These are phyloP conservation scores for Hybognathus amarus DNA, from an alignment of 2,797 vertebrate genomes.

Conservation along the genomic window DNA sequence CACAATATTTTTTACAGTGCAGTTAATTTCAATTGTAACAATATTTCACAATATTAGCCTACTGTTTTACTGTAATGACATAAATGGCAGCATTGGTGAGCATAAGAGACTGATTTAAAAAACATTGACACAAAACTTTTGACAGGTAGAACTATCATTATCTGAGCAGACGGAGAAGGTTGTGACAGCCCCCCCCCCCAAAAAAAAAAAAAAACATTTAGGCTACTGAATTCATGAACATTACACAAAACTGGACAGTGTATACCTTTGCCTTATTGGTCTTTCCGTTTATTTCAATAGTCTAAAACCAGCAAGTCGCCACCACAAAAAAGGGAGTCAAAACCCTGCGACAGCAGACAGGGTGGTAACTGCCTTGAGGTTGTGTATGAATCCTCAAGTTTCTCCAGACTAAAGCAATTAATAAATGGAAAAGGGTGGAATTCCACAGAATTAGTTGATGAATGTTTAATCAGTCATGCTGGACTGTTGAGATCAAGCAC, in stretches of 20 bases:
- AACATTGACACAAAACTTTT: background rate
- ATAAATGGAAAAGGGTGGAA: slow-evolving; percentile 1
- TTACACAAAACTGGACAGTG: background rate
- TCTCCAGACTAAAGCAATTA: background rate
- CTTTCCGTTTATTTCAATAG: background rate
- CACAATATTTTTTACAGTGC: no score
- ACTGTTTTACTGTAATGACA: background rate
- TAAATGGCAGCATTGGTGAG: background rate
- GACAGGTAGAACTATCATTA: background rate
- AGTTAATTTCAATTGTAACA: background rate
- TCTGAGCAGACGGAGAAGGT: background rate
- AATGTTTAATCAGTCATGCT: slow-evolving; percentile 9
- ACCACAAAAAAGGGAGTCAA: slow-evolving; percentile 11
- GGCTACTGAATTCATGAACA: background rate
- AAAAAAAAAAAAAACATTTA: no score
- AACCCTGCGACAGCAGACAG: slow-evolving; percentile 16
- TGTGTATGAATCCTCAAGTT: slow-evolving; percentile 31
- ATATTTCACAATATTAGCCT: background rate
- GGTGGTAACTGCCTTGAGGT: slow-evolving; percentile 18
- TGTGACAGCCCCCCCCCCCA: no score
- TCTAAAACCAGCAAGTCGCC: background rate
- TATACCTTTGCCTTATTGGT: background rate
- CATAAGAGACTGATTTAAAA: background rate
- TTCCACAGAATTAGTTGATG: background rate
- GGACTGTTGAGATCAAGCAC: slow-evolving; percentile 15